Base-by-base conservation (phyloP, 2,797 vertebrate species). In the Helarctos malayanus region DNA sequence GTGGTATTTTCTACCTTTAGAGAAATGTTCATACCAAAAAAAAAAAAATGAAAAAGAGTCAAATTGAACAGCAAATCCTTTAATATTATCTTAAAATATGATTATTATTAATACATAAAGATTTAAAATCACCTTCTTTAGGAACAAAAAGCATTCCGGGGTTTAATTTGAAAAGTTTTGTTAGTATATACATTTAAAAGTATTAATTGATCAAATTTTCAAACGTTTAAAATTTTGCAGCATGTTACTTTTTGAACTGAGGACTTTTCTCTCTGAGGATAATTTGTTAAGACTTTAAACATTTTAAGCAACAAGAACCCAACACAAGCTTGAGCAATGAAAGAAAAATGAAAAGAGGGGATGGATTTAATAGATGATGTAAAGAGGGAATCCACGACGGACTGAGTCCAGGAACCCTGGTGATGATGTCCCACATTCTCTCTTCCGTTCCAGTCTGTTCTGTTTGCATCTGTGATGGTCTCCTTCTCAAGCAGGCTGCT, bases 51-150 rank as follows among this genome's bases (percentile, higher is more conserved):
- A 41, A 41, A 82, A 52, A 45, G 54, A 59, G 57, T 73, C 47
- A 49, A 25, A 76, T 5, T 65, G 47, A 68, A 82, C 54, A 79
- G 32, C 54, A 83, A 25, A 38, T 71, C 12, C 38, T 93, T 32
- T 57, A 92, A 7, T 83, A 21, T n/a, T 85, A 38, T 69, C 35
- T 83, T 78, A n/a, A 91, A 88, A 71, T 89, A 54, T 32, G 79
- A 0, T 84, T 38, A 32, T 47, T 80, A 21, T 61, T 91, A 32
- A 38, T 84, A 52, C 5, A 4, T 78, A 84, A 54, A 52, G 35
- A 79, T 63, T 85, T 85, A 71, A 29, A 52, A 76, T 80, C 25
- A 57, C 23, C 59, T 78, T 61, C 32, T 73, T 83, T 73, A 89
- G 89, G 32, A 78, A 82, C 23, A 49, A 21, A 69, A 47, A 79